Base-by-base conservation (phyloP, 2,888 invertebrate genomes). In the Petrolisthes manimaculis region DNA sequence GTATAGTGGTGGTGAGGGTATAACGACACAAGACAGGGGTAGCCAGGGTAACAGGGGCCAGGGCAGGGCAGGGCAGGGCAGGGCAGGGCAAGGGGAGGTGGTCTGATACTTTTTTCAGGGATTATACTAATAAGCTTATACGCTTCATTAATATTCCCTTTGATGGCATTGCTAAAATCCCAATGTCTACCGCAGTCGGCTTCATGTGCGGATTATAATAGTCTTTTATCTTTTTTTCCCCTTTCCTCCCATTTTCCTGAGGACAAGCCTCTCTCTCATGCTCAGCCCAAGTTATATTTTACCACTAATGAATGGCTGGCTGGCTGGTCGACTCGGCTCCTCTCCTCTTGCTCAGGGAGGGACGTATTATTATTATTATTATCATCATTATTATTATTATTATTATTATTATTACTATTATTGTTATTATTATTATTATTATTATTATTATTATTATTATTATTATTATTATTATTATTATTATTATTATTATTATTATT, bases 71-170 rank as follows among this genome's bases (percentile, higher is more conserved):
- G 6, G 12, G n/a, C 18, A n/a, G 71, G n/a, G 71, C 14, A 21
- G 5, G 71, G 21, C 6, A 71, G 71, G 21, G 71, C 8, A 21
- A 71, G 14, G 21, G 71, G 21, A 21, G 6, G 14, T 14, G 14
- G 21, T 61, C 9, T 61, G 51, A 86, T 86, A 67, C 78, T 83
- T 86, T 86, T 86, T 83, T 79, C 69, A 37, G 54, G 74, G 86
- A 86, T 86, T 86, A 86, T 86, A 86, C 86, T 86, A 86, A 86
- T 86, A 86, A 86, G 86, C 86, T 86, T 86, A 86, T 61, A 71
- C 56, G 80, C 86, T 86, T 86, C 86, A 86, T 86, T 86, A 86
- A 86, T 86, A 86, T 86, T 86, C 86, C 67, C 86, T 86, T 86
- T 86, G 86, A 86, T 86, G 86, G 86, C 74, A 86, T 86, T 86